Evolutionary conservation across 2,797 vertebrate species (phyloP), one percentile per base, ranked within the genome.

Genomic region (Loris lydekkerianus): DNA sequence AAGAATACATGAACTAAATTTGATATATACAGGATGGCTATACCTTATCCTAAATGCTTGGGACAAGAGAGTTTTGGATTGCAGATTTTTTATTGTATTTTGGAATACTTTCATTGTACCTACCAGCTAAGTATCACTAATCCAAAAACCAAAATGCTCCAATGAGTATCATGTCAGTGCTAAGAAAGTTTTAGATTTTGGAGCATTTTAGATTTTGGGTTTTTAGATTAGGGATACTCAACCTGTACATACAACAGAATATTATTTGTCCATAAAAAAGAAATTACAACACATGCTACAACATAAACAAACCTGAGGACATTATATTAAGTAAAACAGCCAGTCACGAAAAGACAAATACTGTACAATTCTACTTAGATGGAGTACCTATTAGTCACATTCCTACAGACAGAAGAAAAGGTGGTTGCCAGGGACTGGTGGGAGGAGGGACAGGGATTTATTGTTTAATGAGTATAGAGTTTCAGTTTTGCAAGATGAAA

Each of bases 401-500:
- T 89, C 49, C 90, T 7, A 94, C 80, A 85, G 67, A 60, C 10
- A 61, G 31, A 83, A 76, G 34, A 18, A 77, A 34, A 1, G 0
- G 27, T 40, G 40, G 65, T 23, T 70, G 72, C 34, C 80, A 85
- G 43, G 25, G 60, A 31, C 37, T n/a, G 6, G 5, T 20, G 7
- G 61, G 13, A 63, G 20, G 53, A n/a, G 49, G 60, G 23, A 27
- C 69, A 0, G 4, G 34, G 40, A 84, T 56, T 61, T 89, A 67
- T 0, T 70, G 43, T 70, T 84, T 80, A 92, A 93, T 76, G 31
- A 10, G 25, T 34, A 78, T 31, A 77, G 58, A 89, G 76, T 85
- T 37, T 88, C 75, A 72, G 60, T 72, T 94, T 73, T 94, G 46
- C 56, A 92, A 82, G 67, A 65, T 87, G 18, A 84, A 81, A 81